Conservation (phyloP, 2,888 invertebrate genomes). For the Acleris laterana region DNA sequence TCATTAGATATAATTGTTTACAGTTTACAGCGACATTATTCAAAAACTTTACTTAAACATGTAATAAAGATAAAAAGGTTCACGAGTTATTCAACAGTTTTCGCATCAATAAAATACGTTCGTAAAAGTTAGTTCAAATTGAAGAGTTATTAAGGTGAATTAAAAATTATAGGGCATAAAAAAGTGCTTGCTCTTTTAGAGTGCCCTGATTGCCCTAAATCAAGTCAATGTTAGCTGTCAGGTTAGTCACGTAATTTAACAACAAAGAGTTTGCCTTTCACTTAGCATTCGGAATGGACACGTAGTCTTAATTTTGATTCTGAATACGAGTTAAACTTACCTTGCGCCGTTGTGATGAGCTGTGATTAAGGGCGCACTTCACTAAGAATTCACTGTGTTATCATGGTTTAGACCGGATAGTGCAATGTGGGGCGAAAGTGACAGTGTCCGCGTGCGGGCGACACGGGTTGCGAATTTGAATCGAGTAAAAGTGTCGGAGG, state of each 20-base stretch:
- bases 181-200: constrained; percentile 13
- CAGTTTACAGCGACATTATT: no score
- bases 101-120: no score
- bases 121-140: no score
- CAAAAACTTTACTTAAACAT: no score
- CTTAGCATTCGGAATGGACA: constrained; percentile 78
- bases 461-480: constrained; percentile 47
- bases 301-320: constrained; percentile 73
- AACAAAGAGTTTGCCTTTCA: constrained; percentile 79
- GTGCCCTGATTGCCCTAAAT: constrained; percentile 25
- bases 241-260: constrained; percentile 62
- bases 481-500: constrained; percentile 56
- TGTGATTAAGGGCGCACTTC: constrained; percentile 49
- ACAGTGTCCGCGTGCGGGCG: constrained; percentile 62
- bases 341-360: constrained; percentile 56
- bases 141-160: background rate
- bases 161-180: background rate
- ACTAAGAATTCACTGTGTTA: constrained; percentile 67
- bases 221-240: constrained; percentile 18
- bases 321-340: constrained; percentile 63
- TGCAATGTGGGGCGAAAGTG: constrained; percentile 65
- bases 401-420: constrained; percentile 59
- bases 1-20: no score
- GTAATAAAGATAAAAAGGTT: no score
- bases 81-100: no score